Evolutionary conservation across 2,113 vertebrate species (phyloP), one percentile per base, ranked within the genome.

Genomic region (Rhipidura dahli): DNA sequence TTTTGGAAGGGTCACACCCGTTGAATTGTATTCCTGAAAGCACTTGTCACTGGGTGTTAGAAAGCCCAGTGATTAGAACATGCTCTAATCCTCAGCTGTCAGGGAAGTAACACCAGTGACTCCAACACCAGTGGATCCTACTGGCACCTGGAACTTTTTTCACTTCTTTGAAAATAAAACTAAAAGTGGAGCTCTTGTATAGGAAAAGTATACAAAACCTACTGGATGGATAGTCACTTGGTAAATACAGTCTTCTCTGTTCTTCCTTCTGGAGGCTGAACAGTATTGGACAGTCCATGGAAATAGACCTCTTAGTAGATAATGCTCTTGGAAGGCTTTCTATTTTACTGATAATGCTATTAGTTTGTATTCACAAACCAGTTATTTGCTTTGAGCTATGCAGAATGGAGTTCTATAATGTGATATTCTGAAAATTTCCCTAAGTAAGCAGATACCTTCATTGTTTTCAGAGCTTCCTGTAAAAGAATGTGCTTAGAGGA

Each of bases 391-490:
- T 75, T 70, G 35, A 92, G n/a, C 69, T 89, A 20, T 42, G 76
- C 19, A 71, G 76, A 73, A 37, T 51, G 21, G 39, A 50, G 47
- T 40, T 22, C 27, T 68, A 44, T 33, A 80, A 83, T 60, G 37
- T 63, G 60, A 92, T 87, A 37, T 27, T 89, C 85, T 93, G 68
- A 88, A 93, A 94, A 53, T 94, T 87, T 86, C 56, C 83, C 75
- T 75, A 88, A 90, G 92, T 93, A 96, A 95, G 92, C 94, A 90
- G 81, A 93, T 95, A 83, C 15, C n/a, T 40, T 90, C 69, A 89
- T 50, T 92, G 88, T 90, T 96, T 61, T 69, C 81, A 96, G 92
- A 93, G 24, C 57, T 96, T 96, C 94, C 94, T 93, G 88, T 75
- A 60, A 71, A 80, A 79, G 78, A 95, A 90, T 91, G 91, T 72